phyloP scores from a whole-genome alignment of 2,888 invertebrate genomes.

The Pyrrhia umbra region DNA sequence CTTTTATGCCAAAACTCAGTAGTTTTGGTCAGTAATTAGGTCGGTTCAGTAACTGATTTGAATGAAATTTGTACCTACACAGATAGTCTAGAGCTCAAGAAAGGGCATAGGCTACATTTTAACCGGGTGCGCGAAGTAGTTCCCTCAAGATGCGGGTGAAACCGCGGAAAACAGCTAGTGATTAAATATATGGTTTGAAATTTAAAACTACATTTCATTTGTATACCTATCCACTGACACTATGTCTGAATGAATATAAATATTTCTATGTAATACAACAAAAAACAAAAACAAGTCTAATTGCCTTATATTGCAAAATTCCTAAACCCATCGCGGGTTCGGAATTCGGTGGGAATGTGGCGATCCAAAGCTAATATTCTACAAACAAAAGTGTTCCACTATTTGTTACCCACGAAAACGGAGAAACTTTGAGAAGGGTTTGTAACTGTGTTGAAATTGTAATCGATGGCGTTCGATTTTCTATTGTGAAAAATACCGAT shows the following conservation, averaged over 20 bases:
- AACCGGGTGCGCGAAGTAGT: too few species aligned
- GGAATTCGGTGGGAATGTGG: slow-evolving; percentile 50
- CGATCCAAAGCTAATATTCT: slow-evolving; percentile 46
- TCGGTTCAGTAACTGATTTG: too few species aligned
- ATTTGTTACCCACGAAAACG: slow-evolving; percentile 39
- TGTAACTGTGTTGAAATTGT: slow-evolving; percentile 41
- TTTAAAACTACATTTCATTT: too few species aligned
- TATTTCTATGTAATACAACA: not conserved
- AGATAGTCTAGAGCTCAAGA: too few species aligned
- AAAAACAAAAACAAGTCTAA: slow-evolving; percentile 27
- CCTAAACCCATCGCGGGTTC: slow-evolving; percentile 25
- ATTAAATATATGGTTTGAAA: too few species aligned
- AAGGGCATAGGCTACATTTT: too few species aligned
- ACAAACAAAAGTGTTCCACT: slow-evolving; percentile 53
- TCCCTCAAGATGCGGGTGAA: too few species aligned
- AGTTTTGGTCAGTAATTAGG: too few species aligned
- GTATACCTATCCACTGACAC: not conserved
- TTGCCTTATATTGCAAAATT: slow-evolving; percentile 50
- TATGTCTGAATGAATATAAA: not conserved
- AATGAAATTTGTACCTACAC: too few species aligned
- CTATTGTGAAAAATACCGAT: slow-evolving; percentile 6
- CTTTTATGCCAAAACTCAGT: too few species aligned
- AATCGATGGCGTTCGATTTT: slow-evolving; percentile 1
- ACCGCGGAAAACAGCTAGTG: too few species aligned
- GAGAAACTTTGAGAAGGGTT: slow-evolving; percentile 40